Evolutionary conservation across 2,888 invertebrate genomes (phyloP), one percentile per base, ranked within the genome.

Genomic region (Acronicta alni): DNA sequence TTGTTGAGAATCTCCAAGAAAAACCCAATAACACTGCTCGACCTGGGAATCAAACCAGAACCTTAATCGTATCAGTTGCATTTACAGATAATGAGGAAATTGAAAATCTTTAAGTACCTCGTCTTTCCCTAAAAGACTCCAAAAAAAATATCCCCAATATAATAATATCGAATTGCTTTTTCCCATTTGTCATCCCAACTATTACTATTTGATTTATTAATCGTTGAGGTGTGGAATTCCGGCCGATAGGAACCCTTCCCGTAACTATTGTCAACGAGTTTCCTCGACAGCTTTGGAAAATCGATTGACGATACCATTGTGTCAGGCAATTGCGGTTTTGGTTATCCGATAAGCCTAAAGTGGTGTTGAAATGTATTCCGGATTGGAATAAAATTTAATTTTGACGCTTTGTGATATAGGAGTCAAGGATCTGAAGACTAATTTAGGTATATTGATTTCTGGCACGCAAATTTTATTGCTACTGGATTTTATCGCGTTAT

Each of bases 241-340:
- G 12, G 35, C 41, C 14, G 20, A 66, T 69, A 35, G n/a, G 10
- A 23, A 70, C 57, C 75, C 62, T 74, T 72, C 35, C 54, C 48
- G 6, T 16, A 39, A 37, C 59, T 55, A 62, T 52, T 53, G 54
- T 67, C 67, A 53, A 59, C 53, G 46, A 55, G 35, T n/a, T 16
- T 38, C 35, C 16, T 37, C 17, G 7, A 9, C 14, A 23, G 16
- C 23, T 41, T 9, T 10, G 20, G 12, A 35, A 30, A 46, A 23
- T 44, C 17, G 23, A 37, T 18, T 12, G 23, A 16, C 38, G 16
- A 9, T 10, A 4, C 68, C 17, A 46, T 68, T 65, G 54, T 61
- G 46, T 35, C 20, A 51, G 17, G 8, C 38, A 35, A 64, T 64
- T 66, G 46, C 60, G 35, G 20, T 47, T 48, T 26, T 42, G 20